Evolutionary conservation across 1,140 invertebrate genomes (phyloP).

Genomic region (Cyphomyrmex costatus): DNA sequence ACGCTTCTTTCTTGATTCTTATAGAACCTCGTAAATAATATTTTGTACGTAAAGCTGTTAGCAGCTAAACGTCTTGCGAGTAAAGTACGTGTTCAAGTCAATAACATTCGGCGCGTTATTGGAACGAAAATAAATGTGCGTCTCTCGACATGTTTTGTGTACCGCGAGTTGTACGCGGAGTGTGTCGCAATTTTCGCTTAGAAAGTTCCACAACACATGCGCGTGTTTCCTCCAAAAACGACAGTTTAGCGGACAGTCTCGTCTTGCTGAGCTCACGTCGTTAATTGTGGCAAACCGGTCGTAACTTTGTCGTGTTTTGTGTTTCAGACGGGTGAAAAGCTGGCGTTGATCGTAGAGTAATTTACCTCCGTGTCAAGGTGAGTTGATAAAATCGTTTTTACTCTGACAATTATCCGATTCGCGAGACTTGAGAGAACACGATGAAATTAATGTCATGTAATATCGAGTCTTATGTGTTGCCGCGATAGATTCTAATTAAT

Average conservation of each 20-base stretch:
- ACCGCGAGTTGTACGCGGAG: not conserved
- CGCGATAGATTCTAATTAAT: not conserved
- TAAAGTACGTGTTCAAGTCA: not conserved
- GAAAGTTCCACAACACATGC: constrained; percentile 5
- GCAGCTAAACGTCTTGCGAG: not conserved
- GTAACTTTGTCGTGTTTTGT: constrained; percentile 47
- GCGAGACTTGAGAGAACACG: not conserved
- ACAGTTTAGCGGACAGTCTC: constrained; percentile 18
- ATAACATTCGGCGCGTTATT: constrained; percentile 6
- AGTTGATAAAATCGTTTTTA: constrained; percentile 48
- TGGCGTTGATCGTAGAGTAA: constrained; percentile 52
- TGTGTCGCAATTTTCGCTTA: constrained; percentile 25
- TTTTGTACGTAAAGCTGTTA: not conserved
- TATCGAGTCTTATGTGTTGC: not conserved
- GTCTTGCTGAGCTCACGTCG: constrained; percentile 25
- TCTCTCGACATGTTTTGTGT: not conserved
- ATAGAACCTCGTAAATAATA: not conserved
- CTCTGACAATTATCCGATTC: not conserved
- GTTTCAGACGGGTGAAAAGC: constrained; percentile 45
- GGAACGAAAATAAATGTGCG: not conserved
- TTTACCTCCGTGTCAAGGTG: constrained; percentile 56
- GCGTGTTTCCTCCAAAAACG: constrained; percentile 11
- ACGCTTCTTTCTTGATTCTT: not conserved
- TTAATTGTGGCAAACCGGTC: constrained; percentile 18
- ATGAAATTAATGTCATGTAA: not conserved